A percentile compares a stretch with the other conserved stretches of the same genome.
phyloP scores from a whole-genome alignment of 1,140 invertebrate species.

The Andricus grossulariae region DNA sequence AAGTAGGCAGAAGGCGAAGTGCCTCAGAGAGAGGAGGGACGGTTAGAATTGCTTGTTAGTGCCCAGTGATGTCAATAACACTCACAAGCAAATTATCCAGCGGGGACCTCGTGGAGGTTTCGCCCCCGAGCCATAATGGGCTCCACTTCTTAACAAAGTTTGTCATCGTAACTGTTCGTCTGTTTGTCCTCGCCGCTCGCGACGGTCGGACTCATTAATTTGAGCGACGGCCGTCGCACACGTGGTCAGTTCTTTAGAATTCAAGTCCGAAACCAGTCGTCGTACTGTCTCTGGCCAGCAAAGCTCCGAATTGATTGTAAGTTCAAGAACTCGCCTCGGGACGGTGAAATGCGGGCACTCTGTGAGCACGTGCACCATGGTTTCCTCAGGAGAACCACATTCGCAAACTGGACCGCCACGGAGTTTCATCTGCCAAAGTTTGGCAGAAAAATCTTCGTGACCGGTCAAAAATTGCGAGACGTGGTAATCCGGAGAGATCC shows the following conservation, averaged over 20 bases:
- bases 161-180: too few relatives aligned
- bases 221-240: background rate
- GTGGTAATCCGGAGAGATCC: too few relatives aligned
- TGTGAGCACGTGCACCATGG: background rate
- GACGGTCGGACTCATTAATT: too few relatives aligned
- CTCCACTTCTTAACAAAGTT: background rate
- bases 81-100: background rate
- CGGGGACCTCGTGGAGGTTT: background rate
- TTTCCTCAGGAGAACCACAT: background rate
- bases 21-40: too few relatives aligned
- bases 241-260: background rate
- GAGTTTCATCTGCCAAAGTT: background rate
- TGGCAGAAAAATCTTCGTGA: too few relatives aligned
- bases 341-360: background rate
- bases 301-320: background rate
- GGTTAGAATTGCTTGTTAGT: too few relatives aligned
- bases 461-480: too few relatives aligned
- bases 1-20: too few relatives aligned
- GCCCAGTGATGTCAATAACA: too few relatives aligned
- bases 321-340: background rate
- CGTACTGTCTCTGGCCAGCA: background rate
- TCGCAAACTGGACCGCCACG: background rate
- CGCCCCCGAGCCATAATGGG: background rate
- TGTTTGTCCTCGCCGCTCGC: too few relatives aligned
- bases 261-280: background rate